Base-by-base conservation (phyloP, 2,888 invertebrate species). In the Cataglyphis albicans region DNA sequence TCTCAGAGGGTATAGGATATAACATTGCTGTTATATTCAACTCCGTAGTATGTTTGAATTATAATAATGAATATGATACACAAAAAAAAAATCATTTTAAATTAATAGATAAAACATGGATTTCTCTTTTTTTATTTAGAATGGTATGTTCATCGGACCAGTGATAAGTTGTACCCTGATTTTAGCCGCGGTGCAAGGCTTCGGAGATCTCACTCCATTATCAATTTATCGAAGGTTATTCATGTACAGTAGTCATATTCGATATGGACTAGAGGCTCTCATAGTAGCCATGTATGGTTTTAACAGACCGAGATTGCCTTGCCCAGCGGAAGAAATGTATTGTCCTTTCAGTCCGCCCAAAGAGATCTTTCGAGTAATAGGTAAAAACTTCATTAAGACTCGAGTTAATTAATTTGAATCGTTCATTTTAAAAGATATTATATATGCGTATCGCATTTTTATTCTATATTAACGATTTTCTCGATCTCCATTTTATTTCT, bases 91-190 rank as follows among this genome's bases (percentile, higher is more conserved):
- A 29, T 15, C 1, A 25, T 52, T 9, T 12, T 55, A 35, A 25
- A 41, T 38, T 1, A 25, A 59, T 15, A 25, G 10, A 29, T 25
- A 57, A n/a, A 52, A n/a, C 2, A 29, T 1, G 52, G 4, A 25
- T 68, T n/a, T 61, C 63, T 82, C 67, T 82, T 90, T 87, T 10
- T 75, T 82, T 68, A 78, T 90, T 87, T 18, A 98, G 98, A 98
- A 98, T 92, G 97, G 97, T 41, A 98, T 98, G 95, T 99, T 99
- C 94, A 95, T 98, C 90, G 99, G 98, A 0, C 98, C 99, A n/a
- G 97, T 98, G 0, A 93, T 97, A 82, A 96, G 97, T 75, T 98
- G 98, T 6, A 99, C 99, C 0, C 95, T 99, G 15, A 98, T 99
- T 96, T 95, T 99, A 81, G 95, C 99, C 70, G 97, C 98, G 6